phyloP scores from a whole-genome alignment of 1,140 invertebrate species.

The Ylistrum balloti region DNA sequence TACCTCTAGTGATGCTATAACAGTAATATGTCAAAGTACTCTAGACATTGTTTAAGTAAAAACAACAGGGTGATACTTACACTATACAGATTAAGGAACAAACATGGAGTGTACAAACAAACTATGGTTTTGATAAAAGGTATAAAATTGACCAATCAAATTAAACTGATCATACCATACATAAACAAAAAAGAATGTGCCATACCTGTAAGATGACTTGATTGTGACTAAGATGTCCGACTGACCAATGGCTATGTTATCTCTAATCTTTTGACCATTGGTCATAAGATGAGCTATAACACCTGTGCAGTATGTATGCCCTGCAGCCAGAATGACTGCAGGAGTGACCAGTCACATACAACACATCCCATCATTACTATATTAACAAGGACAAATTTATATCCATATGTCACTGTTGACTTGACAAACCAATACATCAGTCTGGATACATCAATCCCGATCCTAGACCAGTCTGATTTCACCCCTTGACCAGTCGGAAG shows the following conservation, averaged over 20 bases:
- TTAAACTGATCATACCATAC: neutral
- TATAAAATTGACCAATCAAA: too few relatives aligned
- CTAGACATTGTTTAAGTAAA: too few relatives aligned
- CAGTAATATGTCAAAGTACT: too few relatives aligned
- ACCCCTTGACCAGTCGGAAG: too few relatives aligned
- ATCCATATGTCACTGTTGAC: neutral
- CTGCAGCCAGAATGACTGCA: neutral
- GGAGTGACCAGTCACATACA: neutral
- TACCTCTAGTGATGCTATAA: too few relatives aligned
- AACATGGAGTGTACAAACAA: too few relatives aligned
- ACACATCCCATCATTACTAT: neutral
- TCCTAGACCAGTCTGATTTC: too few relatives aligned
- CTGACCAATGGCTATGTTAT: neutral
- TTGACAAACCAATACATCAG: neutral
- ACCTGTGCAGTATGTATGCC: slow-evolving; percentile 22
- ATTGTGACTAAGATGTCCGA: neutral
- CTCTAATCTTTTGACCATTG: neutral
- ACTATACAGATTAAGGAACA: too few relatives aligned
- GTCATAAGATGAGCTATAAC: neutral
- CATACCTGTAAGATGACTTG: neutral
- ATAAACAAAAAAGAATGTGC: neutral
- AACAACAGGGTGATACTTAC: too few relatives aligned
- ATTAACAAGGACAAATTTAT: slow-evolving; percentile 35
- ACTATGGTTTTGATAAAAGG: too few relatives aligned
- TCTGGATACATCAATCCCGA: neutral